Evolutionary conservation across 1,140 invertebrate genomes (phyloP).

Genomic region (Araneus ventricosus): DNA sequence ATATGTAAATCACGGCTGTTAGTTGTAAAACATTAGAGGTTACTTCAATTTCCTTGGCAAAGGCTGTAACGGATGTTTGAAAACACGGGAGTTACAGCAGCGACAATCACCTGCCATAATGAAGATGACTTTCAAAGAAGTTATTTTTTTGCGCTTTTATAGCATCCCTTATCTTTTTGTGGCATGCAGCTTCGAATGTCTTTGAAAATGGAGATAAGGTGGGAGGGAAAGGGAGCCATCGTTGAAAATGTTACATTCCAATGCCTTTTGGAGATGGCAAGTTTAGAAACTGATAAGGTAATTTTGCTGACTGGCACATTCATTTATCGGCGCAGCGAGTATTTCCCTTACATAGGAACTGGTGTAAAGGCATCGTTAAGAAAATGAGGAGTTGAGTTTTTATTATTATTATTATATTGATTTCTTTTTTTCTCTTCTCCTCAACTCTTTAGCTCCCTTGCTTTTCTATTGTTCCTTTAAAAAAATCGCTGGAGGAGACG

Average conservation of each 20-base stretch:
- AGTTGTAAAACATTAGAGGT: constrained; percentile 14
- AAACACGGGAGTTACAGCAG: background rate
- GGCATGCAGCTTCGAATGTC: constrained; percentile 33
- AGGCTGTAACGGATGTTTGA: background rate
- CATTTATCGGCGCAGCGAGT: constrained; percentile 29
- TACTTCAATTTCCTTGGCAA: background rate
- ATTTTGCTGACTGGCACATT: constrained; percentile 50
- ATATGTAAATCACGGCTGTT: background rate
- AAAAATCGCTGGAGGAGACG: background rate
- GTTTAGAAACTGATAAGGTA: constrained; percentile 58
- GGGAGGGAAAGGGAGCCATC: background rate
- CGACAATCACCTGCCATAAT: constrained; percentile 1
- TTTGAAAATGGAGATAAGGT: constrained; percentile 1
- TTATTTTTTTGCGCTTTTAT: background rate
- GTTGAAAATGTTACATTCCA: background rate
- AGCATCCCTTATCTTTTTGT: background rate
- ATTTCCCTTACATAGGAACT: background rate
- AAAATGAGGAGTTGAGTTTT: constrained; percentile 48
- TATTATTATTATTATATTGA: too few relatives aligned
- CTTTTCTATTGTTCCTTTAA: constrained; percentile 36
- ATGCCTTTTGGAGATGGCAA: constrained; percentile 35
- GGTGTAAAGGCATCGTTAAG: constrained; percentile 38
- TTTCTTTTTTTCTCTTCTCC: background rate
- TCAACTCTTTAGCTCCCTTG: constrained; percentile 27
- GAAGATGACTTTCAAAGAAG: constrained; percentile 12